Percentiles rank a stretch among this genome's conserved stretches.
These are phyloP conservation scores for Marasmarcha lunaedactyla DNA, from an alignment of 2,888 invertebrate genomes.

Conservation along the genomic window DNA sequence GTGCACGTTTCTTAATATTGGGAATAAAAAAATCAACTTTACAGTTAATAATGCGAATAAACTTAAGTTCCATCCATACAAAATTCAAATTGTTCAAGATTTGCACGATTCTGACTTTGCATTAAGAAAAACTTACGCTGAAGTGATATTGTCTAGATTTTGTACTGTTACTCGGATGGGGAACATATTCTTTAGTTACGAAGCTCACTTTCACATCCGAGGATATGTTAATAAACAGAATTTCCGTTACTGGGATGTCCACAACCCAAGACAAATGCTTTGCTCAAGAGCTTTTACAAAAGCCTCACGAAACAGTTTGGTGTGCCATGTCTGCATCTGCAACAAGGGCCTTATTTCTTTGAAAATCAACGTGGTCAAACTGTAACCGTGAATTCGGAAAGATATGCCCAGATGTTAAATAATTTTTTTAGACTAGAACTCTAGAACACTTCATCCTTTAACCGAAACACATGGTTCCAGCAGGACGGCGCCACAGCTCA, in stretches of 20 bases:
- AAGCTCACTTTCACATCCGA: no score
- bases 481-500: no score
- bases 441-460: no score
- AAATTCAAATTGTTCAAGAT: slow-evolving; percentile 6
- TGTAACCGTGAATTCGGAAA: slow-evolving; percentile 4
- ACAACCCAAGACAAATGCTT: slow-evolving; percentile 6
- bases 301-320: slow-evolving; percentile 6
- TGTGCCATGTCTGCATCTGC: slow-evolving; percentile 1
- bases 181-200: not conserved
- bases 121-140: not conserved
- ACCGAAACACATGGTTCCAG: no score
- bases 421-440: slow-evolving; percentile 3
- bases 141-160: not conserved
- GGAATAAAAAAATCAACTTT: slow-evolving; percentile 3
- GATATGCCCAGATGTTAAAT: slow-evolving; percentile 5
- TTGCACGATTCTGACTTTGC: not conserved
- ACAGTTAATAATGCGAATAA: slow-evolving; percentile 5
- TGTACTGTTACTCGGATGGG: slow-evolving; percentile 1
- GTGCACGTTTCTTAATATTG: not conserved
- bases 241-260: slow-evolving; percentile 6
- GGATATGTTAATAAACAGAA: no score
- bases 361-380: slow-evolving; percentile 4
- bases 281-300: slow-evolving; percentile 5
- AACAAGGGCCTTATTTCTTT: slow-evolving; percentile 4
- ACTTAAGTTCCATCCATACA: not conserved